phyloP scores from a whole-genome alignment of 2,888 invertebrate genomes.

The Plebejus melissa region DNA sequence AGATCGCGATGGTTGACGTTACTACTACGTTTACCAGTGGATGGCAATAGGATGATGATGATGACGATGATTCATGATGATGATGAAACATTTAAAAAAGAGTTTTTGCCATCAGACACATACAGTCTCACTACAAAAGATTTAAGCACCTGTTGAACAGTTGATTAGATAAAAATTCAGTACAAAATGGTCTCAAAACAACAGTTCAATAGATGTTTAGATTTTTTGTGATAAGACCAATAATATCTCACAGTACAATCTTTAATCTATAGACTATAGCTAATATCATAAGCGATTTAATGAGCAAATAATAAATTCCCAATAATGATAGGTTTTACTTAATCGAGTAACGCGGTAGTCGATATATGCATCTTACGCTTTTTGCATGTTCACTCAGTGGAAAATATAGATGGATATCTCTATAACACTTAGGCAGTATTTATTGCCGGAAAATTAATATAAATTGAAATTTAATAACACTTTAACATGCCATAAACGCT shows the following conservation, averaged over 20 bases:
- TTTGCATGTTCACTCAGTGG: slow-evolving; percentile 30
- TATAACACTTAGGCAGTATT: neutral
- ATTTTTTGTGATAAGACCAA: too few species aligned
- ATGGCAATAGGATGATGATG: too few species aligned
- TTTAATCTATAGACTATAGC: neutral
- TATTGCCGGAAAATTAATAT: slow-evolving; percentile 23
- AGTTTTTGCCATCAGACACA: neutral
- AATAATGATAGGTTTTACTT: slow-evolving; percentile 21
- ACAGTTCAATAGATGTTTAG: too few species aligned
- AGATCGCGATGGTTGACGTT: too few species aligned
- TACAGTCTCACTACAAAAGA: too few species aligned
- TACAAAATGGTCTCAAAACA: too few species aligned
- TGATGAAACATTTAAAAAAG: neutral
- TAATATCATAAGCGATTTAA: neutral
- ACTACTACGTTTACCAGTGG: too few species aligned
- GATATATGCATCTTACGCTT: slow-evolving; percentile 11
- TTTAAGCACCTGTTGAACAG: too few species aligned
- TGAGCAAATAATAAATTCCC: neutral
- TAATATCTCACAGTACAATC: too few species aligned
- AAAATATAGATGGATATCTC: slow-evolving; percentile 30
- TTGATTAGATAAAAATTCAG: too few species aligned
- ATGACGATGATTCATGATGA: too few species aligned
- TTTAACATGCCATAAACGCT: neutral
- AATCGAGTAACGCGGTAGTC: slow-evolving; percentile 9
- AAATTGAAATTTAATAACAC: slow-evolving; percentile 4